Evolutionary conservation across 2,113 vertebrate genomes (phyloP), one percentile per base, ranked within the genome.

Genomic region (Alethe castanea): DNA sequence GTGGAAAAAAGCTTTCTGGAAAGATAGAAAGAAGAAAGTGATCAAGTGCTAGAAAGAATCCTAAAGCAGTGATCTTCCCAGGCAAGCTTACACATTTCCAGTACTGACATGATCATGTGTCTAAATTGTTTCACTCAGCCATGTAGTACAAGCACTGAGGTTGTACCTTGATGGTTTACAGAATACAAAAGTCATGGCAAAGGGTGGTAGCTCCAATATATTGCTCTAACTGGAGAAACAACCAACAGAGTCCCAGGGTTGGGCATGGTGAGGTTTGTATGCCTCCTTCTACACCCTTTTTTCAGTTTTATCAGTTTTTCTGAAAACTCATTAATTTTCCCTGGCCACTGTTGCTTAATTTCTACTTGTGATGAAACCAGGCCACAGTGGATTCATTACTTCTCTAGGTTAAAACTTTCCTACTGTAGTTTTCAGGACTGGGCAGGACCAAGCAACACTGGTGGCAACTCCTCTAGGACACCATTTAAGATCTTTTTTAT

Each of bases 281-380:
- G 12, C n/a, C 57, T 84, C 44, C 23, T 86, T 24, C 73, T 76
- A 11, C 5, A 47, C 15, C 19, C 12, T 33, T 90, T 73, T 77
- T 77, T 24, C 60, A 38, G 50, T 95, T 86, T 87, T 96, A 78
- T 67, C 81, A 64, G 42, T 56, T 76, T 81, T 86, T 69, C 70
- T 76, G 40, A 85, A 64, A 79, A 92, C 81, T 91, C 85, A 87
- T 90, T 93, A 91, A 65, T 74, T 72, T 90, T 52, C 36, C 59
- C 57, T 85, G 65, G 69, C 65, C 44, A 59, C 35, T 20, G 13
- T 91, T 96, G 83, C 77, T 81, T 95, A 89, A 84, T 76, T 91
- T 61, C 59, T 77, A 24, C 50, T 65, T 4, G 0, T 72, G 77
- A 89, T 82, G 86, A 95, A 96, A 97, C 28, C 45, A 65, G 89